Base-by-base conservation (phyloP, 2,888 invertebrate genomes). In the Drosophila macrothrix region DNA sequence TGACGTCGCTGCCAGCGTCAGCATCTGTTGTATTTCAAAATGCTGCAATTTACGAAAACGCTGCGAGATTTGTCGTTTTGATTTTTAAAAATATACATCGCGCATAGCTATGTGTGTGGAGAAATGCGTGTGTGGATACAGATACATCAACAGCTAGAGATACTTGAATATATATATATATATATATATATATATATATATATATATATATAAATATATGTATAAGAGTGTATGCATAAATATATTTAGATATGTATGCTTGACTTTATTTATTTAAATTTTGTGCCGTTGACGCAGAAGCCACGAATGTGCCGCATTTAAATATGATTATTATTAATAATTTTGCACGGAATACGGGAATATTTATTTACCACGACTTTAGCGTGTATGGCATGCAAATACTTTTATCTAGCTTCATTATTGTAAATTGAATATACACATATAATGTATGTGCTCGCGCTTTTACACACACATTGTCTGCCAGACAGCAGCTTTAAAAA, bases 11-110 rank as follows among this genome's bases (percentile, higher is more conserved):
- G 67, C 49, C 80, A 49, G 29, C 61, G 62, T 29, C 53, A 37
- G 67, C 83, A 70, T 84, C 79, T 82, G 86, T 72, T 84, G 84
- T 86, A 83, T 86, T 89, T 87, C 85, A 89, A 88, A 89, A 88
- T 78, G 76, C 77, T 83, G 71, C 73, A 79, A 73, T 28, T 53
- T 35, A 78, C 58, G 73, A 55, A 59, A 53, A n/a, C 53, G 73
- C 67, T 58, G 53, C 60, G 28, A 84, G 76, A 85, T 76, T 76
- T 88, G 90, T 84, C 87, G 88, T 88, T 88, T 84, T 85, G 88
- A 85, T 82, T 85, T 86, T 86, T 86, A 84, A 84, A 88, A 88
- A 86, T 86, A 86, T 84, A 56, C 39, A 88, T 86, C 61, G 56
- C 31, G 73, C 67, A 82, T 76, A 67, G 64, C 56, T 73, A 67